phyloP scores from a whole-genome alignment of 2,113 vertebrate genomes.

The Melanotaenia duboulayi region DNA sequence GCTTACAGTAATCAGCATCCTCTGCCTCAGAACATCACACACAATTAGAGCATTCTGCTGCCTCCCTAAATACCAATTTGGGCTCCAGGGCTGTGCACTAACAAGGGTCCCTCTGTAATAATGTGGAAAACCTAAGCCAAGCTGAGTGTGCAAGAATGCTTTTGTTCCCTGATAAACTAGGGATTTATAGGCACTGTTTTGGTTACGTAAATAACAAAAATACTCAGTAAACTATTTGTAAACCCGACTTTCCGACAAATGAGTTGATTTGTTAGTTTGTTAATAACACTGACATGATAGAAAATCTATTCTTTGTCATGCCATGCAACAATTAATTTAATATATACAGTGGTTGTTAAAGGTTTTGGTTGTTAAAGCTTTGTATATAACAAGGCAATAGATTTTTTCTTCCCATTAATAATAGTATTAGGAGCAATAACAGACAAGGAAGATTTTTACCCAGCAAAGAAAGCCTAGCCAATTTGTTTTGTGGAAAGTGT shows the following conservation, averaged over 20 bases:
- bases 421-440: slow-evolving; percentile 28
- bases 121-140: slow-evolving; percentile 38
- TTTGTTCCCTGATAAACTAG: slow-evolving; percentile 5
- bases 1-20: slow-evolving; percentile 57
- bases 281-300: slow-evolving; percentile 5
- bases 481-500: slow-evolving; percentile 47
- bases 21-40: slow-evolving; percentile 55
- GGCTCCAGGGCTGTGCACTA: slow-evolving; percentile 59
- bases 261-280: slow-evolving; percentile 10
- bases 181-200: slow-evolving; percentile 32
- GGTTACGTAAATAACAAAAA: slow-evolving; percentile 8
- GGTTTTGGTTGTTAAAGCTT: slow-evolving; percentile 25
- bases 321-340: slow-evolving; percentile 5
- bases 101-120: slow-evolving; percentile 59
- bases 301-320: background rate
- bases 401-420: slow-evolving; percentile 31
- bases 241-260: background rate
- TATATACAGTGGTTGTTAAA: slow-evolving; percentile 14
- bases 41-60: slow-evolving; percentile 72
- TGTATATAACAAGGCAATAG: slow-evolving; percentile 20
- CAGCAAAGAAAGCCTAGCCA: slow-evolving; percentile 10
- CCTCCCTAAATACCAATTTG: slow-evolving; percentile 70
- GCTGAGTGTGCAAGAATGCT: slow-evolving; percentile 50
- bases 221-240: background rate
- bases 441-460: slow-evolving; percentile 16